These are phyloP conservation scores for Scomberomorus guttatus DNA, from an alignment of 2,797 vertebrate genomes.

Conservation along the genomic window DNA sequence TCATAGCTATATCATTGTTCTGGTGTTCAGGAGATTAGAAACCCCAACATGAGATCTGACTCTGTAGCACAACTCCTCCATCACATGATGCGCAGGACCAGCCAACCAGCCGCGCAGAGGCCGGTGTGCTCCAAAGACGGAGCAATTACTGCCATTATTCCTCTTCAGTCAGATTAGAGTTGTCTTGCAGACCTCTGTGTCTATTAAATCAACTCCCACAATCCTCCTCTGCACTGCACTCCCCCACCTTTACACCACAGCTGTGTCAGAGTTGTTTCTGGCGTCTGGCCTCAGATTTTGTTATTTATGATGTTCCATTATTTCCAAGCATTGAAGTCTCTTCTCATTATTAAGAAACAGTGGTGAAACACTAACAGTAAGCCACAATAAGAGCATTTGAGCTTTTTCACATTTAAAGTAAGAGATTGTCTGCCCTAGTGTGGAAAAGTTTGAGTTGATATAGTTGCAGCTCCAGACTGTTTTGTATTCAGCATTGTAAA, in stretches of 20 bases:
- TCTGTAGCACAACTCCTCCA: constrained; percentile 28
- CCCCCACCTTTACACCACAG: constrained; percentile 19
- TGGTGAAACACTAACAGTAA: background rate
- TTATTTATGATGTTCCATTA: constrained; percentile 30
- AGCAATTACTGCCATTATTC: constrained; percentile 77
- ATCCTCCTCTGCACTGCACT: constrained; percentile 35
- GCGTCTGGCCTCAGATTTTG: constrained; percentile 26
- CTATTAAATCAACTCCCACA: constrained; percentile 60
- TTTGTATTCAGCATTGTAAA: constrained; percentile 3
- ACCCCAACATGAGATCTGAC: constrained; percentile 42
- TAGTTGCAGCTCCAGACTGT: background rate
- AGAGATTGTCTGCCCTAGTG: background rate
- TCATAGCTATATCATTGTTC: background rate
- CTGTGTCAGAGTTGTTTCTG: constrained; percentile 37
- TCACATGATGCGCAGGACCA: constrained; percentile 69
- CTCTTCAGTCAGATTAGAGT: constrained; percentile 66
- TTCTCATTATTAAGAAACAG: background rate
- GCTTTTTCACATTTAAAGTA: background rate
- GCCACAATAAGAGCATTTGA: background rate
- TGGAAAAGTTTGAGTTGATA: background rate
- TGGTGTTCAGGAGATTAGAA: constrained; percentile 25
- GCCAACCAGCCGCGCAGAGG: constrained; percentile 44
- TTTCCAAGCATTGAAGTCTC: background rate
- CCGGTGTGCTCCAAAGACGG: constrained; percentile 74
- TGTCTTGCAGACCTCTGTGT: constrained; percentile 52